Evolutionary conservation across 2,113 vertebrate genomes (phyloP).

Genomic region (Zosterops pallidus): DNA sequence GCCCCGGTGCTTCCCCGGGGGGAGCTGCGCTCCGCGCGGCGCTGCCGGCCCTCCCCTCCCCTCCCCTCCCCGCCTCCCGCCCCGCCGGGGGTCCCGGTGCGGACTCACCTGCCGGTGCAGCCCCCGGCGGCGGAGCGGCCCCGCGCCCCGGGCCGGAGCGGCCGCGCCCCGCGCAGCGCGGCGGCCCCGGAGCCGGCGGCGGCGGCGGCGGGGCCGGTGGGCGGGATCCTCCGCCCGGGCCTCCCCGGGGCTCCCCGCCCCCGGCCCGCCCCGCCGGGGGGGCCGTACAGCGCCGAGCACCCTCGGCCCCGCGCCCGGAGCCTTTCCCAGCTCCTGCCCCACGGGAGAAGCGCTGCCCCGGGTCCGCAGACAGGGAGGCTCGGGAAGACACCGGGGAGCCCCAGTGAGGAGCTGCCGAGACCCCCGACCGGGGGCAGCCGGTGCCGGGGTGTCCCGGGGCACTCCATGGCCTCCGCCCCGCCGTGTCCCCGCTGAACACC

Average conservation of each 20-base stretch:
- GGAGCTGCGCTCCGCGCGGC: neutral
- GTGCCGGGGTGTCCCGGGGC: neutral
- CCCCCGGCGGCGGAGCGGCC: neutral
- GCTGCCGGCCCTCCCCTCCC: neutral
- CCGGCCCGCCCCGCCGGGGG: neutral
- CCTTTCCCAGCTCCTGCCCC: neutral
- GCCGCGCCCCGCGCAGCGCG: neutral
- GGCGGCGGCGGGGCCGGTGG: too few relatives aligned
- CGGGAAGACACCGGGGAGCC: neutral
- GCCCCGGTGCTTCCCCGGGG: constrained; percentile 26
- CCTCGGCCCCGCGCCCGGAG: neutral
- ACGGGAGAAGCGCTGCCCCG: neutral
- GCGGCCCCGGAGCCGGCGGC: too few relatives aligned
- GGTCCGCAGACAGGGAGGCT: neutral
- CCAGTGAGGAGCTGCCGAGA: neutral
- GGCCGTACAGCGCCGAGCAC: neutral
- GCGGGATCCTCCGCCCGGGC: too few relatives aligned
- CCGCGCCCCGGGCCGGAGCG: constrained; percentile 24
- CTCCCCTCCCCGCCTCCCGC: neutral
- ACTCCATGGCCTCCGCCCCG: neutral
- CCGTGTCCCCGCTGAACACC: too few relatives aligned
- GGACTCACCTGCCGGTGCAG: constrained; percentile 4
- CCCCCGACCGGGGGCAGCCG: neutral
- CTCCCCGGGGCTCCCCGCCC: too few relatives aligned
- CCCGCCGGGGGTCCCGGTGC: neutral